Percentiles rank a stretch among this genome's conserved stretches.
phyloP scores from a whole-genome alignment of 2,888 invertebrate species.

The Thyatira batis region DNA sequence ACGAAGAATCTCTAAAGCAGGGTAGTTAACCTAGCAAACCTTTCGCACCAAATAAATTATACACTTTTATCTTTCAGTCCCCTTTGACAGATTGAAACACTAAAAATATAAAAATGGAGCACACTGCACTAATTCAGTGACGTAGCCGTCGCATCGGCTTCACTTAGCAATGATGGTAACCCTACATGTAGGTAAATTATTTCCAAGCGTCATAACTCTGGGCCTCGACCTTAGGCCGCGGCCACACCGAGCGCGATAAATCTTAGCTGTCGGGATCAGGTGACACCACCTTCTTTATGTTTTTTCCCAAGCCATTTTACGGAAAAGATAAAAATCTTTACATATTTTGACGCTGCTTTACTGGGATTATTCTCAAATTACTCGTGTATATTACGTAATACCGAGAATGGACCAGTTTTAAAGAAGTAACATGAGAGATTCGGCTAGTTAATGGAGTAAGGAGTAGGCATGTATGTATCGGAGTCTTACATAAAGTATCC shows the following conservation, averaged over 20 bases:
- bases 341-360: slow-evolving; percentile 82
- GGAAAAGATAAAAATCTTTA: slow-evolving; percentile 82
- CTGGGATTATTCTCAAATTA: slow-evolving; percentile 79
- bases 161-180: slow-evolving; percentile 24
- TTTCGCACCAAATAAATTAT: too few species aligned
- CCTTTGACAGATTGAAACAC: too few species aligned
- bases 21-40: too few species aligned
- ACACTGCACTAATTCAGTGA: neutral
- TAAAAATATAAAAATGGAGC: neutral
- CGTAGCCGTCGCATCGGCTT: too few species aligned
- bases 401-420: slow-evolving; percentile 66
- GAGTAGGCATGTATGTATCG: neutral
- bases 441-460: neutral
- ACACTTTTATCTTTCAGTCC: too few species aligned
- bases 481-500: neutral
- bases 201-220: slow-evolving; percentile 73
- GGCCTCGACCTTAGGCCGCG: slow-evolving; percentile 74
- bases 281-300: slow-evolving; percentile 83
- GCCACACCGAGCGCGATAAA: slow-evolving; percentile 77
- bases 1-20: too few species aligned
- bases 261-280: slow-evolving; percentile 79
- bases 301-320: slow-evolving; percentile 83
- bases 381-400: slow-evolving; percentile 76
- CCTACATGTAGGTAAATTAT: slow-evolving; percentile 69
- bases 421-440: slow-evolving; percentile 42